Conservation (phyloP, 2,888 invertebrate species). For the Mesoligia furuncula region DNA sequence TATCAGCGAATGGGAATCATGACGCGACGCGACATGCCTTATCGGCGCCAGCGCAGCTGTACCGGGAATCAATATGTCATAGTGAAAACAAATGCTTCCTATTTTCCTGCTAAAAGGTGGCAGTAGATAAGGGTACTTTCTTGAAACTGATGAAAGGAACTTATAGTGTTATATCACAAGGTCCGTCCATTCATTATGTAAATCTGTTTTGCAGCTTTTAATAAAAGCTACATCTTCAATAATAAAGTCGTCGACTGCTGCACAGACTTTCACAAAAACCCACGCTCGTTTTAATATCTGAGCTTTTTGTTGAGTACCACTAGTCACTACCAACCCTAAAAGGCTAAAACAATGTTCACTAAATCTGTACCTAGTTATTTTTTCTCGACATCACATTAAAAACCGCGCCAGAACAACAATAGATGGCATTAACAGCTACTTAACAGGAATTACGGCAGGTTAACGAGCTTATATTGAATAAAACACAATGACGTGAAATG, state of each 20-base stretch:
- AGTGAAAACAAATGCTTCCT: slow-evolving; percentile 47
- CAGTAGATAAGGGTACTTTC: slow-evolving; percentile 8
- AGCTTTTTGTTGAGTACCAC: neutral
- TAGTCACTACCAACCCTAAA: neutral
- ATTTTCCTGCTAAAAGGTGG: slow-evolving; percentile 28
- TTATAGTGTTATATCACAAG: neutral
- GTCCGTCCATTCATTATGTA: neutral
- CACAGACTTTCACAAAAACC: neutral
- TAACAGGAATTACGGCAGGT: slow-evolving; percentile 65
- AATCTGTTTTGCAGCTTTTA: neutral
- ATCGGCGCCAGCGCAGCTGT: slow-evolving; percentile 68
- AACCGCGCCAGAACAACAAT: slow-evolving; percentile 56
- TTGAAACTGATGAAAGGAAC: neutral
- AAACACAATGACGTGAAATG: slow-evolving; percentile 68
- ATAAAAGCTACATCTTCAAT: neutral
- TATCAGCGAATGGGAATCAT: slow-evolving; percentile 60
- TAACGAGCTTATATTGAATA: slow-evolving; percentile 68
- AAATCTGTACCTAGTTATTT: slow-evolving; percentile 40
- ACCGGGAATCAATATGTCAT: slow-evolving; percentile 41
- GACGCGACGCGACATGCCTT: slow-evolving; percentile 65
- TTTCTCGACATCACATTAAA: slow-evolving; percentile 39
- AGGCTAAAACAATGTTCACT: slow-evolving; percentile 29
- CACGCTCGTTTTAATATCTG: neutral
- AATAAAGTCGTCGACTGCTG: neutral
- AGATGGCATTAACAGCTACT: slow-evolving; percentile 64